phyloP scores from a whole-genome alignment of 2,797 vertebrate genomes.

The Sylvilagus floridanus region DNA sequence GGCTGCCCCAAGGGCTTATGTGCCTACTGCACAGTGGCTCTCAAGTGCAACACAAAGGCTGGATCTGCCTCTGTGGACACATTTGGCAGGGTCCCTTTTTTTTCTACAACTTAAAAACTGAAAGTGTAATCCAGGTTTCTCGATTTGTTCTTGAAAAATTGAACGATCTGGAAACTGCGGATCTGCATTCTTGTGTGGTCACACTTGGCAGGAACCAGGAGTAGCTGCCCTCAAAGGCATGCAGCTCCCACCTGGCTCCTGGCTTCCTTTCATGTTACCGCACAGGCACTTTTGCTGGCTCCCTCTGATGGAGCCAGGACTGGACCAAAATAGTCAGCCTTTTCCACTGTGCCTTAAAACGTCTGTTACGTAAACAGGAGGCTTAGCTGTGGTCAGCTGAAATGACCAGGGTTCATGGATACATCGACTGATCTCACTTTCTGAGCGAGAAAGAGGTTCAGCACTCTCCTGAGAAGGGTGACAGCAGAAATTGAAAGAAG shows the following conservation, averaged over 20 bases:
- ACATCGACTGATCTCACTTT: background rate
- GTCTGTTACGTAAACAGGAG: slow-evolving; percentile 32
- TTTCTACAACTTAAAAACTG: slow-evolving; percentile 57
- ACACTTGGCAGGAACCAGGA: slow-evolving; percentile 5
- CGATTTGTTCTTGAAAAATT: background rate
- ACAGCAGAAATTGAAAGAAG: background rate
- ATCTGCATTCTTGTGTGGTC: background rate
- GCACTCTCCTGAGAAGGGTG: background rate
- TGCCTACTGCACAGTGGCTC: background rate
- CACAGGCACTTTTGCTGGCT: slow-evolving; percentile 33
- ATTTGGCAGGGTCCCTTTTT: background rate
- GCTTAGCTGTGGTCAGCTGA: background rate
- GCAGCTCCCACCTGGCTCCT: background rate
- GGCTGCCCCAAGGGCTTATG: background rate
- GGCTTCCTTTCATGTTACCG: background rate
- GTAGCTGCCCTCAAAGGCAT: background rate
- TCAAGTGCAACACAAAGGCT: background rate
- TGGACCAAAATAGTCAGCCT: background rate
- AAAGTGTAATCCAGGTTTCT: slow-evolving; percentile 35
- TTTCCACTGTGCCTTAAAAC: slow-evolving; percentile 24
- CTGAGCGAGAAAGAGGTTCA: background rate
- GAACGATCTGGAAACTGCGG: slow-evolving; percentile 25
- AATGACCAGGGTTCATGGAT: background rate
- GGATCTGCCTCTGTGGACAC: background rate
- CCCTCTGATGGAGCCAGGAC: background rate